These are phyloP conservation scores for Lasioglossum villosulum DNA, from an alignment of 2,888 invertebrate genomes.

Conservation along the genomic window DNA sequence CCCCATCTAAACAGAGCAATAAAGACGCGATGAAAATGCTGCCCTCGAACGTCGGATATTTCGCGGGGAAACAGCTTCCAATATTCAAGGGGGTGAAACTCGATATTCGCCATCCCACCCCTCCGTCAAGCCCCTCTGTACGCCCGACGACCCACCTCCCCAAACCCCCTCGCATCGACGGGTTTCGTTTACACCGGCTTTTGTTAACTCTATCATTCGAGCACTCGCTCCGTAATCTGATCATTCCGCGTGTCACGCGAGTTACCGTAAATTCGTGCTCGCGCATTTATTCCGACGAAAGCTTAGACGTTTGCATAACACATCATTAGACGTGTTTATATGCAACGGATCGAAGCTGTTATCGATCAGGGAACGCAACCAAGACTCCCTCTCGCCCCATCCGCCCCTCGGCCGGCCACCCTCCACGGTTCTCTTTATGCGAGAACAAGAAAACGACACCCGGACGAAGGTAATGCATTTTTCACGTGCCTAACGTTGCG, in stretches of 20 bases:
- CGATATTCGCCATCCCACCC: neutral
- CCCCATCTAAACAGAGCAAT: slow-evolving; percentile 88
- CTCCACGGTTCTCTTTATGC: neutral
- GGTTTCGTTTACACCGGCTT: slow-evolving; percentile 3
- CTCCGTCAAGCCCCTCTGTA: neutral
- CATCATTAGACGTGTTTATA: slow-evolving; percentile 67
- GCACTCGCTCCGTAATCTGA: slow-evolving; percentile 33
- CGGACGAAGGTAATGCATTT: slow-evolving; percentile 56
- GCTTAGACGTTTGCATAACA: slow-evolving; percentile 59
- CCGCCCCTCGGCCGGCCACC: neutral
- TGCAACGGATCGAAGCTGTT: slow-evolving; percentile 64
- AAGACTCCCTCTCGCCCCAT: neutral
- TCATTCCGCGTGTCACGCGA: slow-evolving; percentile 47
- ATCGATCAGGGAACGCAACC: slow-evolving; percentile 58
- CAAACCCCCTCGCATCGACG: neutral
- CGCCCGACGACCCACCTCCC: neutral
- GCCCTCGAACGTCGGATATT: slow-evolving; percentile 14
- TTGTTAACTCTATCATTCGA: slow-evolving; percentile 24
- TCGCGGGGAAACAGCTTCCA: slow-evolving; percentile 1
- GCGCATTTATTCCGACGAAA: slow-evolving; percentile 48
- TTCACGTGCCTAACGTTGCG: slow-evolving; percentile 38
- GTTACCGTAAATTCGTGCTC: slow-evolving; percentile 38
- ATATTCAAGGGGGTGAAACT: neutral
- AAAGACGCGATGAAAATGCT: slow-evolving; percentile 16
- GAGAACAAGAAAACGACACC: slow-evolving; percentile 48